Percentiles rank a stretch among this genome's conserved stretches.
These are phyloP conservation scores for Mus caroli DNA, from an alignment of 2,797 vertebrate genomes.

Conservation along the genomic window DNA sequence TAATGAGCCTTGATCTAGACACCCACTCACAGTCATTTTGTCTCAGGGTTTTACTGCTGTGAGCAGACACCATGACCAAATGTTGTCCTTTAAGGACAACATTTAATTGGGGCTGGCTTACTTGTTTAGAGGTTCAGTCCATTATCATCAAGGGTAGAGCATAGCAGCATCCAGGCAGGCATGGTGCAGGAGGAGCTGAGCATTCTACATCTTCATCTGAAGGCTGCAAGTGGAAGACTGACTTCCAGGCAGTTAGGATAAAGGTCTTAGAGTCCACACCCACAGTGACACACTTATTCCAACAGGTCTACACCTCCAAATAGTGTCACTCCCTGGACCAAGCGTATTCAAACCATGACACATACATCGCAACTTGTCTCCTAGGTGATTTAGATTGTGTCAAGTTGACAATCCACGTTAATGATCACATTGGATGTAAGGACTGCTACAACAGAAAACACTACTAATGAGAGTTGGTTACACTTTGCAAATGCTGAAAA, in stretches of 20 bases:
- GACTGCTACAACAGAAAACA: not conserved
- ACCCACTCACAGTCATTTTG: not conserved
- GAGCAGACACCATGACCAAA: not conserved
- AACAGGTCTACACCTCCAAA: too few species aligned
- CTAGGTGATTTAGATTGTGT: not conserved
- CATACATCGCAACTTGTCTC: not conserved
- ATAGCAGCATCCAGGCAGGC: too few species aligned
- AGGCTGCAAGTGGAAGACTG: too few species aligned
- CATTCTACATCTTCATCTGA: too few species aligned
- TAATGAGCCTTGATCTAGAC: not conserved
- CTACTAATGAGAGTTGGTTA: constrained; percentile 13
- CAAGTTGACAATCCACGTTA: not conserved
- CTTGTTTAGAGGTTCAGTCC: not conserved
- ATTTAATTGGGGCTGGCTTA: not conserved
- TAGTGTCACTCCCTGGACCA: not conserved
- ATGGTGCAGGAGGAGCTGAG: too few species aligned
- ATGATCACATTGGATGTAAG: not conserved
- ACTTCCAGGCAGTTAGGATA: too few species aligned
- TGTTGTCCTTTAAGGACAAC: not conserved
- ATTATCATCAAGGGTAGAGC: not conserved
- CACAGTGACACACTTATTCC: too few species aligned
- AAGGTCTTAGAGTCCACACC: too few species aligned
- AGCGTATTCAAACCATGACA: not conserved
- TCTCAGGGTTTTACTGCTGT: not conserved
- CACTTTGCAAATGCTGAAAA: constrained; percentile 48